These are phyloP conservation scores for Picathartes gymnocephalus DNA, from an alignment of 2,113 vertebrate genomes.

Conservation along the genomic window DNA sequence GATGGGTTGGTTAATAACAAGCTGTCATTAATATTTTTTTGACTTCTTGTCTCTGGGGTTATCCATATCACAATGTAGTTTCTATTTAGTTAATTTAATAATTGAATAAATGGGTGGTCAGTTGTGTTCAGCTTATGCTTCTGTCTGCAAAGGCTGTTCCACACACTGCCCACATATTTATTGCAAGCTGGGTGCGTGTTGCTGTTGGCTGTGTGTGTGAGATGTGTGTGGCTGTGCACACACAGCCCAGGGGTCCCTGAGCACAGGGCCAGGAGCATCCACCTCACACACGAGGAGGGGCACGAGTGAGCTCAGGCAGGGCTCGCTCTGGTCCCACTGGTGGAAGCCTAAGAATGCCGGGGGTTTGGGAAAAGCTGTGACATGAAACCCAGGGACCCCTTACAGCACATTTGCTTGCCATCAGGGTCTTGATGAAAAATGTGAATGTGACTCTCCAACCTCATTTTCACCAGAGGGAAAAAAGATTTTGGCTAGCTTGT, in stretches of 20 bases:
- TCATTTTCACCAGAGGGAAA: not conserved
- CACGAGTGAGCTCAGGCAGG: not conserved
- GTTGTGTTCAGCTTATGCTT: not conserved
- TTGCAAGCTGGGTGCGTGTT: not conserved
- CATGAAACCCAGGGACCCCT: not conserved
- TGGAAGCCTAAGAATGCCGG: not conserved
- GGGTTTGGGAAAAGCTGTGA: not conserved
- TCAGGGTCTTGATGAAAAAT: not conserved
- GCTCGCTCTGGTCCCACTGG: accelerated
- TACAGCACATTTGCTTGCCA: not conserved
- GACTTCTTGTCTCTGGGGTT: not conserved
- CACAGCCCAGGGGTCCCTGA: not conserved
- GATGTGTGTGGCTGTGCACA: accelerated
- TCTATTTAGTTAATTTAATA: not conserved
- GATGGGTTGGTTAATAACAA: not conserved
- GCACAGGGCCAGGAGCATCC: not conserved
- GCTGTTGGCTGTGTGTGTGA: not conserved
- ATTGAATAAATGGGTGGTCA: not conserved
- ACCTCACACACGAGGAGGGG: accelerated
- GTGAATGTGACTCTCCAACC: not conserved
- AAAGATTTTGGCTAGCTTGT: not conserved
- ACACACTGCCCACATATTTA: not conserved
- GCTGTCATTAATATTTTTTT: not conserved
- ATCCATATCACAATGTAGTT: not conserved
- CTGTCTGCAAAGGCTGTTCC: not conserved